phyloP scores from a whole-genome alignment of 2,113 vertebrate species.

The Propithecus coquereli region DNA sequence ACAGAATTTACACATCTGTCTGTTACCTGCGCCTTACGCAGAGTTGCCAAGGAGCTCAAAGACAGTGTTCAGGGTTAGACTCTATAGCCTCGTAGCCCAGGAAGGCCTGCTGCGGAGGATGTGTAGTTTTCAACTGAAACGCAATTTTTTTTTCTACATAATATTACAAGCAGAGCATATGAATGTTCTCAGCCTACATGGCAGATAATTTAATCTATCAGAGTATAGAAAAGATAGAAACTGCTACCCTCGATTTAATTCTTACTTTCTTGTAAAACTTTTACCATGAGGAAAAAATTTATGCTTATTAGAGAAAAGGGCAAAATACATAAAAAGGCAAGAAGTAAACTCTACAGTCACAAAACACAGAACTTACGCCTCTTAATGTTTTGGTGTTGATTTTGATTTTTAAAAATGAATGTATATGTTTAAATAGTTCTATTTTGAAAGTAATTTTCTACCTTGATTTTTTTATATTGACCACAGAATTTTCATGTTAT shows the following conservation, averaged over 20 bases:
- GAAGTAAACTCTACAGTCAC: not conserved
- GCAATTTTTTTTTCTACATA: not conserved
- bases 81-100: not conserved
- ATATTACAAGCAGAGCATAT: too few species aligned
- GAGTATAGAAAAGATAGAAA: not conserved
- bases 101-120: not conserved
- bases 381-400: not conserved
- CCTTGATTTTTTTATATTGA: not conserved
- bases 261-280: not conserved
- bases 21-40: not conserved
- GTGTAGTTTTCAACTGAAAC: not conserved
- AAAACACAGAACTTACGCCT: not conserved
- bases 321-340: not conserved
- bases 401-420: not conserved
- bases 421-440: not conserved
- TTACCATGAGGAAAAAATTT: not conserved
- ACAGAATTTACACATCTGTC: not conserved
- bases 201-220: not conserved
- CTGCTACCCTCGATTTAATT: not conserved
- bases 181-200: not conserved
- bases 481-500: not conserved
- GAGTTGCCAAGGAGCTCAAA: not conserved
- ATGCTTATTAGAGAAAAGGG: not conserved
- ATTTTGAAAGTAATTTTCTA: not conserved
- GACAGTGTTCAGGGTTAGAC: fast-evolving